Evolutionary conservation across 1,140 invertebrate species (phyloP).

Genomic region (Trinorchestia longiramus): DNA sequence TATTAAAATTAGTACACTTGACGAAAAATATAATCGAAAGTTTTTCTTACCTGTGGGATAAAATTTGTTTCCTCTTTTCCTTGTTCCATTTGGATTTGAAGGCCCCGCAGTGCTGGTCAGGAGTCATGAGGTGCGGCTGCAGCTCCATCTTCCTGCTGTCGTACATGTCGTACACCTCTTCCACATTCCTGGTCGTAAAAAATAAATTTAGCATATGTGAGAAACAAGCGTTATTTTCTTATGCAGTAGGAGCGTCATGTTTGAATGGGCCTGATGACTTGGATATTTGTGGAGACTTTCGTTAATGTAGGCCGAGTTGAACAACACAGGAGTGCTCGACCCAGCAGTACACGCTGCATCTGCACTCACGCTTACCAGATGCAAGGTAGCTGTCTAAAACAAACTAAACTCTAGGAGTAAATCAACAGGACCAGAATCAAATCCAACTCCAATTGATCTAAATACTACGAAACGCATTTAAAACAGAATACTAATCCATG

Average conservation of each 20-base stretch:
- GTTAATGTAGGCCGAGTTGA: too few relatives aligned
- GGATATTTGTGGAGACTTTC: not conserved
- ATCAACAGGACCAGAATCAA: not conserved
- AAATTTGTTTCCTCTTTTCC: constrained; percentile 36
- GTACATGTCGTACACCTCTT: constrained; percentile 18
- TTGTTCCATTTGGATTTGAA: constrained; percentile 26
- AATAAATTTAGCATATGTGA: not conserved
- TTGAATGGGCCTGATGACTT: not conserved
- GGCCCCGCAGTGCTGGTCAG: constrained; percentile 44
- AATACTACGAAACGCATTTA: too few relatives aligned
- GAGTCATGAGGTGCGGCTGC: constrained; percentile 35
- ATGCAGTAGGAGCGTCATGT: not conserved
- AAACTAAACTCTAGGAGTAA: not conserved
- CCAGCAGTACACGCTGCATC: too few relatives aligned
- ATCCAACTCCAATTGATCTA: too few relatives aligned
- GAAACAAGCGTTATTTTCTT: not conserved
- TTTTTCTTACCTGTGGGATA: not conserved
- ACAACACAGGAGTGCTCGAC: too few relatives aligned
- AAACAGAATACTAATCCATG: too few relatives aligned
- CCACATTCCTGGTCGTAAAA: not conserved
- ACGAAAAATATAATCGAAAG: not conserved
- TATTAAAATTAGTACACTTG: not conserved
- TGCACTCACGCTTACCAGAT: too few relatives aligned
- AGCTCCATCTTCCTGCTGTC: constrained; percentile 19
- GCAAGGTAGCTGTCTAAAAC: too few relatives aligned